Evolutionary conservation across 2,888 invertebrate genomes (phyloP).

Genomic region (Drosophila villosipedis): DNA sequence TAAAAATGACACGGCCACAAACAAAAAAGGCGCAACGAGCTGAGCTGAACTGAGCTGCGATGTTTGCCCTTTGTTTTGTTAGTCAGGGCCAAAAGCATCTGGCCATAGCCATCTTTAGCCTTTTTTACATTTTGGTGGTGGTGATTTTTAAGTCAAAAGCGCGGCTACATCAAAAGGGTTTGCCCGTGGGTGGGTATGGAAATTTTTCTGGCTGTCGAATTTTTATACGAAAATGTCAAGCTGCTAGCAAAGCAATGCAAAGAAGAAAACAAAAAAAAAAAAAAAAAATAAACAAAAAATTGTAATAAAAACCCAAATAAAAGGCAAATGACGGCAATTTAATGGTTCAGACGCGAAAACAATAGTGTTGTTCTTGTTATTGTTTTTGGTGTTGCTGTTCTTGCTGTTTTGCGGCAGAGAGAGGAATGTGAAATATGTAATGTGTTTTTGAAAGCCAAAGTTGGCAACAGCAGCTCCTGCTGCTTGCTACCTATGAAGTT

Average conservation of each 20-base stretch:
- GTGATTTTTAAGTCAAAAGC: slow-evolving; percentile 74
- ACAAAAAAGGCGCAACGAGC: slow-evolving; percentile 60
- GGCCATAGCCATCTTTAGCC: slow-evolving; percentile 53
- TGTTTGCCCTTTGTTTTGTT: slow-evolving; percentile 71
- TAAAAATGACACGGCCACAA: slow-evolving; percentile 82
- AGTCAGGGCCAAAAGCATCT: slow-evolving; percentile 60
- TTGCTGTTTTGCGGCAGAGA: slow-evolving; percentile 38
- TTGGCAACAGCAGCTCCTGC: slow-evolving; percentile 20
- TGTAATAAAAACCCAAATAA: slow-evolving; percentile 73
- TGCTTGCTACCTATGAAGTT: slow-evolving; percentile 61
- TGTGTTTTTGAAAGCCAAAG: slow-evolving; percentile 74
- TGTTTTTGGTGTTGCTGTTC: slow-evolving; percentile 28
- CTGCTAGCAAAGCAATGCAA: slow-evolving; percentile 34
- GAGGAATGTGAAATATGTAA: slow-evolving; percentile 69
- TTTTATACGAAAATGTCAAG: slow-evolving; percentile 80
- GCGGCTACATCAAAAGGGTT: slow-evolving; percentile 78
- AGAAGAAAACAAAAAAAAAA: slow-evolving; percentile 11
- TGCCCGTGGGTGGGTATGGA: slow-evolving; percentile 65
- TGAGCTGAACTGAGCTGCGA: slow-evolving; percentile 9
- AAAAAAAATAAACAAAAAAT: slow-evolving; percentile 20
- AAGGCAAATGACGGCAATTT: slow-evolving; percentile 76
- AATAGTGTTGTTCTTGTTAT: slow-evolving; percentile 60
- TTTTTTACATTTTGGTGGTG: slow-evolving; percentile 38
- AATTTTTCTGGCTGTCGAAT: slow-evolving; percentile 77
- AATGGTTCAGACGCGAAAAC: slow-evolving; percentile 68